Percentiles rank a stretch among this genome's conserved stretches.
Evolutionary conservation across 2,888 invertebrate species (phyloP).

Genomic region (Mermis nigrescens): DNA sequence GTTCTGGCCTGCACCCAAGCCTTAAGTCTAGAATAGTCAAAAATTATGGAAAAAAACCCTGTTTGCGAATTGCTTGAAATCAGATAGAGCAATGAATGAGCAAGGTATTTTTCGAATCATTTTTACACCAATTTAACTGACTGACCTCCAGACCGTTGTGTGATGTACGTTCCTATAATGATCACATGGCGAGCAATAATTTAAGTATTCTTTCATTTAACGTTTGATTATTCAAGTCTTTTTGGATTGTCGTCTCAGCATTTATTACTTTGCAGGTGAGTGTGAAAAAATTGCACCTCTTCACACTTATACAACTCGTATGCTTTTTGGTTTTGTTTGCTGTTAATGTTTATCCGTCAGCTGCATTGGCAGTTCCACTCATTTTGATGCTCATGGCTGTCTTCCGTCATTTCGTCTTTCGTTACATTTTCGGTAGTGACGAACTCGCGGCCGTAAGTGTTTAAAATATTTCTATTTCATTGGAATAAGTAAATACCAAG

Average conservation of each 20-base stretch:
- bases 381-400: slow-evolving; percentile 4
- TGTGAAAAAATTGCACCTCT: slow-evolving; percentile 69
- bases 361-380: slow-evolving; percentile 9
- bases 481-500: no score
- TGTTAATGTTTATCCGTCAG: slow-evolving; percentile 44
- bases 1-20: no score
- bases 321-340: slow-evolving; percentile 59
- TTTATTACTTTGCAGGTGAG: slow-evolving; percentile 29
- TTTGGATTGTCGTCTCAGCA: not conserved
- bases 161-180: no score
- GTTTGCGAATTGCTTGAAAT: no score
- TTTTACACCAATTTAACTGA: no score
- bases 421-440: not conserved
- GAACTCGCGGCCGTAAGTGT: not conserved
- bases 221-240: not conserved
- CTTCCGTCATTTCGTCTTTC: not conserved
- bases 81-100: no score
- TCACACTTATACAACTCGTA: slow-evolving; percentile 60
- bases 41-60: no score
- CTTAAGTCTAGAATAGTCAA: no score
- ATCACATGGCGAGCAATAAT: no score
- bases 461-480: no score
- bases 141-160: no score
- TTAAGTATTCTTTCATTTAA: not conserved
- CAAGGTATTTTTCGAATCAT: no score